These are phyloP conservation scores for Pristionchus japonicus DNA, from an alignment of 2,888 invertebrate genomes.

Conservation along the genomic window DNA sequence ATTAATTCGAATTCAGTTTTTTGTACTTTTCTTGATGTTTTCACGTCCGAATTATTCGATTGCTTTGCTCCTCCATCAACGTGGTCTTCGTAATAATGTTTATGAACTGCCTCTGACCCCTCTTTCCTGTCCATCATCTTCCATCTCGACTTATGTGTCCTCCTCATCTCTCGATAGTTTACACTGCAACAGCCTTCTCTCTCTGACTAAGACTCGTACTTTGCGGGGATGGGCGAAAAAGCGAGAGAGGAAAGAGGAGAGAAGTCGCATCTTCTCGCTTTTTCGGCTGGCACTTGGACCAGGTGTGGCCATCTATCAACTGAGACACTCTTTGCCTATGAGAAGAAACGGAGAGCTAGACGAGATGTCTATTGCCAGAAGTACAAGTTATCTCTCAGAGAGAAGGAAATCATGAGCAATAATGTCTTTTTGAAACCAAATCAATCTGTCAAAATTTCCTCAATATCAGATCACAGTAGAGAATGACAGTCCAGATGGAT, in stretches of 20 bases:
- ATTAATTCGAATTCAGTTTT: too few species aligned
- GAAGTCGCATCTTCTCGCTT: conserved; percentile 10
- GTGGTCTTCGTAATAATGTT: conserved; percentile 16
- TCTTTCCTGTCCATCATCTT: conserved; percentile 14
- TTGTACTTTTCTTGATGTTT: not conserved
- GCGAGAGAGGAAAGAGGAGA: not conserved
- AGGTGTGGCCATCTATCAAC: conserved; percentile 22
- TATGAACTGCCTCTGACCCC: conserved; percentile 16
- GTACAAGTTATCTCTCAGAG: too few species aligned
- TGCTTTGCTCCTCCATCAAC: not conserved
- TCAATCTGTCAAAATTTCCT: too few species aligned
- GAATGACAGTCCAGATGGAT: not conserved
- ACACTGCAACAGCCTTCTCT: conserved; percentile 9
- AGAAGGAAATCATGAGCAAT: too few species aligned
- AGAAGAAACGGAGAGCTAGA: not conserved
- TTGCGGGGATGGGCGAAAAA: conserved; percentile 24
- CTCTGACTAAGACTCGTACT: conserved; percentile 33
- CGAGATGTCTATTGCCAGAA: too few species aligned
- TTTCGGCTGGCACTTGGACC: conserved; percentile 8
- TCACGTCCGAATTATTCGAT: not conserved
- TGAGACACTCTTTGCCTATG: not conserved
- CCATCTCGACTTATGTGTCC: conserved; percentile 22
- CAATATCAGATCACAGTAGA: too few species aligned
- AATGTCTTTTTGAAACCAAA: too few species aligned
- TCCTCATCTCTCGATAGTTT: conserved; percentile 7